Conservation (phyloP, 2,888 invertebrate genomes). For the Pristionchus fissidentatus region DNA sequence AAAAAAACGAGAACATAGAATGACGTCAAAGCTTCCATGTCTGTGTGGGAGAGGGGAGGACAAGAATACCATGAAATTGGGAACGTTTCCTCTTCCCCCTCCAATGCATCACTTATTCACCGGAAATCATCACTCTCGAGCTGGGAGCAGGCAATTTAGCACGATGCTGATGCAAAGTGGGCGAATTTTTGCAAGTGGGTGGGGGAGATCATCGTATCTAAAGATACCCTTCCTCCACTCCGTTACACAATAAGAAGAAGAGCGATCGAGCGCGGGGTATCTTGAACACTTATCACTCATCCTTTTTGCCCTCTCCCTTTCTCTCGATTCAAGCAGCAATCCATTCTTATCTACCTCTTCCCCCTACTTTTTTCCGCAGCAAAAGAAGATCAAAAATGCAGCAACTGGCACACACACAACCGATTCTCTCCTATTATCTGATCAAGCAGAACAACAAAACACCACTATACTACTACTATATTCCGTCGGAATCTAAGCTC, state of each 20-base stretch:
- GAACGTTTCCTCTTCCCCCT: too few species aligned
- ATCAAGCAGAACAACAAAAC: too few species aligned
- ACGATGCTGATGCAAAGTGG: not conserved
- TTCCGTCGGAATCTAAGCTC: not conserved
- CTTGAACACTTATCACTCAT: slow-evolving; percentile 42
- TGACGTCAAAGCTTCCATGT: too few species aligned
- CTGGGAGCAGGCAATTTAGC: too few species aligned
- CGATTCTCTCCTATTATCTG: too few species aligned
- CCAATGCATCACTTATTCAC: too few species aligned
- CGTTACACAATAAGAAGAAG: not conserved
- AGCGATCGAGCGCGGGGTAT: not conserved
- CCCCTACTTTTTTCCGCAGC: not conserved
- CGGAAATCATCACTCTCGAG: too few species aligned
- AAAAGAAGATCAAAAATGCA: not conserved
- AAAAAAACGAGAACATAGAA: too few species aligned
- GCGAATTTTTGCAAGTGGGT: slow-evolving; percentile 4
- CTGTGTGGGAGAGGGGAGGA: too few species aligned
- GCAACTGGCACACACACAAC: slow-evolving; percentile 24
- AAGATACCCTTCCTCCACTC: not conserved
- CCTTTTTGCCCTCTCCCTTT: slow-evolving; percentile 2
- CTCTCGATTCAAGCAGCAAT: not conserved
- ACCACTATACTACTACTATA: too few species aligned
- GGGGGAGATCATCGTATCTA: not conserved
- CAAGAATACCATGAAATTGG: too few species aligned
- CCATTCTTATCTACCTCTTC: slow-evolving; percentile 27